Evolutionary conservation across 2,113 vertebrate species (phyloP), one percentile per base, ranked within the genome.

Genomic region (Bombycilla garrulus): DNA sequence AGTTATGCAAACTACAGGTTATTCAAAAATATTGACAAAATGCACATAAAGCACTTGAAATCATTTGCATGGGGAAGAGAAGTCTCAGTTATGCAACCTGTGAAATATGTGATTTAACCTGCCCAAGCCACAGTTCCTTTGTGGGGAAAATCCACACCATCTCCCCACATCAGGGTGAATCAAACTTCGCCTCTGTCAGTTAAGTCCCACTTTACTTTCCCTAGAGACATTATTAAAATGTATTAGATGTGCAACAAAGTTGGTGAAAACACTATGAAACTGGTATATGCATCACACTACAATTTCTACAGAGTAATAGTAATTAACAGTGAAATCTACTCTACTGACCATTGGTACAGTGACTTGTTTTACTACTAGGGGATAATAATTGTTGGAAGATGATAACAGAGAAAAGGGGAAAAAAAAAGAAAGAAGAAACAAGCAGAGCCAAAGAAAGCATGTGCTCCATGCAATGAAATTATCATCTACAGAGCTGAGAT

Each of bases 391-490:
- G 56, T 50, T 61, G 33, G 50, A 80, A 82, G 53, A 79, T 21
- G 44, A 57, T 58, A 82, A 70, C 0, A 76, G 2, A 38, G 11
- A 42, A 78, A 51, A 69, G 5, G 14, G 67, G 71, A 54, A 74
- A 72, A 11, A 69, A 8, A 69, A 58, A 57, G 10, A 14, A 25
- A 45, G 20, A 42, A 42, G 3, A 35, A 83, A 54, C 51, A 88
- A 74, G 13, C 5, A 65, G 40, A 89, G 90, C 80, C 82, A 95
- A 95, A 86, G 61, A 82, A 96, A 95, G 66, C 70, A 87, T 36
- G 38, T 81, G 64, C 33, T 91, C 53, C 44, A 76, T 1, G 50
- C 57, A 93, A 60, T 40, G 62, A 86, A 87, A 92, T 85, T 74
- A 92, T 86, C 66, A 48, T 82, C 81, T 51, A 36, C 5, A 80